Percentiles rank a stretch among this genome's conserved stretches.
Conservation (phyloP, 2,888 invertebrate species). For the Platerodrilus igneus region DNA sequence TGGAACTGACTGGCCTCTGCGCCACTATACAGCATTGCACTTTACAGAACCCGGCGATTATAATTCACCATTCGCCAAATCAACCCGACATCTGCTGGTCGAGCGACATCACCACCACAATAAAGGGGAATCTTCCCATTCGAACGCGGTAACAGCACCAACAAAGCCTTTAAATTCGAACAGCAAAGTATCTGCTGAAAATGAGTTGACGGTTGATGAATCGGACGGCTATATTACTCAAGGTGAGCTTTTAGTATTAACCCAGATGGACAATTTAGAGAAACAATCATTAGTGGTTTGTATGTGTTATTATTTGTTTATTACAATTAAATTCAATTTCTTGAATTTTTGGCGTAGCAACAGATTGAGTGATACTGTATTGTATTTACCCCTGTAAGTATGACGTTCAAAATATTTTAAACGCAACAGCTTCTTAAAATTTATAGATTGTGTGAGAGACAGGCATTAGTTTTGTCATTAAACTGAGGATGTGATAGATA, state of each 20-base stretch:
- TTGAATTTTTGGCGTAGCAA: too few species aligned
- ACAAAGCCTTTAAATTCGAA: conserved; percentile 39
- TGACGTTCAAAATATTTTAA: too few species aligned
- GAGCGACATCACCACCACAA: conserved; percentile 66
- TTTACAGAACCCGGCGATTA: conserved; percentile 76
- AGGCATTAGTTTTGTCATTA: too few species aligned
- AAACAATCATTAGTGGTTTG: background rate
- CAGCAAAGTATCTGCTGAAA: conserved; percentile 37
- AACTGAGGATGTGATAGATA: too few species aligned
- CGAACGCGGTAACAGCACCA: conserved; percentile 37
- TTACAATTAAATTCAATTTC: background rate
- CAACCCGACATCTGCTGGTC: conserved; percentile 71
- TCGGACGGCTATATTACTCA: conserved; percentile 41
- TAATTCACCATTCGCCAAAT: conserved; percentile 68
- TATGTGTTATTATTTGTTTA: background rate
- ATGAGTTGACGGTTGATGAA: conserved; percentile 37
- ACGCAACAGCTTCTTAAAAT: too few species aligned
- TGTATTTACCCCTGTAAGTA: too few species aligned
- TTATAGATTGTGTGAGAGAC: too few species aligned
- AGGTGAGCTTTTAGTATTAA: conserved; percentile 37
- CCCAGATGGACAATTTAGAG: conserved; percentile 3
- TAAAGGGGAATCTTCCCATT: conserved; percentile 48
- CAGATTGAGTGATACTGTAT: too few species aligned
- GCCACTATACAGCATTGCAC: conserved; percentile 72
- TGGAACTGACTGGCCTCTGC: conserved; percentile 70